Conservation (phyloP, 1,140 invertebrate species). For the Acyrthosiphon pisum region DNA sequence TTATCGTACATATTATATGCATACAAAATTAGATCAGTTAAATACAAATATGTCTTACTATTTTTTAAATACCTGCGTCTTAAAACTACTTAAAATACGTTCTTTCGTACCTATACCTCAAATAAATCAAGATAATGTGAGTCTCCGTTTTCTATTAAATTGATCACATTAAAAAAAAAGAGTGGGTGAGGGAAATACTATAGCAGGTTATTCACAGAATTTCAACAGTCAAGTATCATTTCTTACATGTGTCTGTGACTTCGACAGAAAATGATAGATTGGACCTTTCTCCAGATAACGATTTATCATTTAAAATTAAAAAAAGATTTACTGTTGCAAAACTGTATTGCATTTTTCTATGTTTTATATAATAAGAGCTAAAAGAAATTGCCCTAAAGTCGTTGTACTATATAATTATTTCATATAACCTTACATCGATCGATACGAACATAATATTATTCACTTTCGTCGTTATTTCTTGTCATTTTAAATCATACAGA, state of each 20-base stretch:
- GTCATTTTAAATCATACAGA: not conserved
- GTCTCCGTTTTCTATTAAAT: not conserved
- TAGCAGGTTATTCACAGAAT: not conserved
- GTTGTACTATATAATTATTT: not conserved
- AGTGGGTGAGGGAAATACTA: not conserved
- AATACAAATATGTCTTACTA: not conserved
- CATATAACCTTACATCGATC: not conserved
- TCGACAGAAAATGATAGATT: not conserved
- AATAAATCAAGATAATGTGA: not conserved
- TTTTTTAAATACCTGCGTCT: not conserved
- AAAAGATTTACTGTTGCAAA: not conserved
- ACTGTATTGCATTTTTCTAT: not conserved
- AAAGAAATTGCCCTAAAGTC: not conserved
- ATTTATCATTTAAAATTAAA: not conserved
- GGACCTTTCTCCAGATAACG: conserved; percentile 2
- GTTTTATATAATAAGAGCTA: not conserved
- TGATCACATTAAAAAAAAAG: not conserved
- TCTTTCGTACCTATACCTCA: not conserved
- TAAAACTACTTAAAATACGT: not conserved
- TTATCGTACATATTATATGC: not conserved
- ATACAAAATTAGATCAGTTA: not conserved
- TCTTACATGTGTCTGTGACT: not conserved
- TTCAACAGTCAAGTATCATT: not conserved
- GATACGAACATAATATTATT: not conserved
- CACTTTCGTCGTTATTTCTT: not conserved